phyloP scores from a whole-genome alignment of 2,113 vertebrate genomes.

The Colistium nudipinnis region DNA sequence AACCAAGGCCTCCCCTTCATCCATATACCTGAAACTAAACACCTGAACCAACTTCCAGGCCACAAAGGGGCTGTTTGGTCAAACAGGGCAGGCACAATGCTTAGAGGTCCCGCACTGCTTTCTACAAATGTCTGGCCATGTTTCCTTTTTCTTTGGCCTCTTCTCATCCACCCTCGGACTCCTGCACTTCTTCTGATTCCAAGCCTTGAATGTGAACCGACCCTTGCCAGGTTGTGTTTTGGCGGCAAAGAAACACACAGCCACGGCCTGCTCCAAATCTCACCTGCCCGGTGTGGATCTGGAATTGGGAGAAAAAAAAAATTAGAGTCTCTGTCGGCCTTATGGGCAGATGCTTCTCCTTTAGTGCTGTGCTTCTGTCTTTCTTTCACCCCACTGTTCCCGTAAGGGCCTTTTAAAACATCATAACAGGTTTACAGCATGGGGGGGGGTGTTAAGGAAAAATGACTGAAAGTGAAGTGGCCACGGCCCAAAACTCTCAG shows the following conservation, averaged over 20 bases:
- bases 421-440: constrained; percentile 72
- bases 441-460: constrained; percentile 22
- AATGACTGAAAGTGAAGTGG: constrained; percentile 46
- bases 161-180: constrained; percentile 18
- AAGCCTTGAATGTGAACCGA: constrained; percentile 34
- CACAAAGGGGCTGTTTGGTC: constrained; percentile 65
- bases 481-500: constrained; percentile 30
- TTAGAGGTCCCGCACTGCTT: constrained; percentile 33
- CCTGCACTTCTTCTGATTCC: constrained; percentile 24
- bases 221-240: constrained; percentile 42
- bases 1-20: constrained; percentile 50
- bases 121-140: constrained; percentile 42
- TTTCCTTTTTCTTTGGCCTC: constrained; percentile 34
- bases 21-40: constrained; percentile 71
- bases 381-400: constrained; percentile 15
- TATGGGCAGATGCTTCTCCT: constrained; percentile 40
- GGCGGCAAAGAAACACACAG: constrained; percentile 29
- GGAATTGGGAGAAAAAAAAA: constrained; percentile 35
- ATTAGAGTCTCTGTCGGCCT: constrained; percentile 30
- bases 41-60: constrained; percentile 53
- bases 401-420: constrained; percentile 56
- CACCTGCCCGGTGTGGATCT: constrained; percentile 39
- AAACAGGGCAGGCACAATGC: constrained; percentile 52
- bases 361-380: constrained; percentile 30
- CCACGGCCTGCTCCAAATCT: constrained; percentile 15